Evolutionary conservation across 1,140 invertebrate genomes (phyloP), one percentile per base, ranked within the genome.

Genomic region (Drosophila kurseongensis): DNA sequence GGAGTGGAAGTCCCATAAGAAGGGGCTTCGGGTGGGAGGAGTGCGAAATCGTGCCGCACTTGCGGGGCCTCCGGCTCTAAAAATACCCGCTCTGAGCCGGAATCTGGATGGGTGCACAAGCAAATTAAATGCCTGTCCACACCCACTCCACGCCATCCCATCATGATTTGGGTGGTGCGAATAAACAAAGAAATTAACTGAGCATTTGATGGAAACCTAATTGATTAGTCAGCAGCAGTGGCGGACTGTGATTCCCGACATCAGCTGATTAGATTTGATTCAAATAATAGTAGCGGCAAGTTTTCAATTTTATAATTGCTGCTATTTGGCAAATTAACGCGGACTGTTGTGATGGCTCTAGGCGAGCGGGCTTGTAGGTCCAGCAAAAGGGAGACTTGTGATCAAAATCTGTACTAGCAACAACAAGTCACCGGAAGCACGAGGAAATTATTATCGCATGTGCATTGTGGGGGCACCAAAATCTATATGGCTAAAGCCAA

Each of bases 271-370:
- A 71, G 66, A 72, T 72, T 71, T 48, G 44, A 41, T 32, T 32
- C 29, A 32, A 32, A 32, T 32, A 27, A n/a, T 14, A n/a, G 45
- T 42, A 29, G 41, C 5, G 48, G 66, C 63, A 69, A 69, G 68
- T 69, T 67, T 45, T 68, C 67, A 65, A 68, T 66, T 54, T 41
- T 58, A 57, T 71, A 72, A 71, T 72, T 72, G 38, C 67, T 14
- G 68, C 23, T 65, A 71, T 57, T 71, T 69, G 65, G 42, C 7
- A 35, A 69, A 65, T 36, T 27, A 35, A 35, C 35, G 41, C 32
- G n/a, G 36, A 5, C 8, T 7, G 56, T 63, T 7, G 56, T 63
- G 41, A 23, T 48, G 62, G 48, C 6, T 35, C 47, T 36, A 45
- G 12, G 18, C 23, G 12, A 23, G 23, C 23, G 23, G 4, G 23